Conservation (phyloP, 2,113 vertebrate species). For the Ahaetulla prasina region DNA sequence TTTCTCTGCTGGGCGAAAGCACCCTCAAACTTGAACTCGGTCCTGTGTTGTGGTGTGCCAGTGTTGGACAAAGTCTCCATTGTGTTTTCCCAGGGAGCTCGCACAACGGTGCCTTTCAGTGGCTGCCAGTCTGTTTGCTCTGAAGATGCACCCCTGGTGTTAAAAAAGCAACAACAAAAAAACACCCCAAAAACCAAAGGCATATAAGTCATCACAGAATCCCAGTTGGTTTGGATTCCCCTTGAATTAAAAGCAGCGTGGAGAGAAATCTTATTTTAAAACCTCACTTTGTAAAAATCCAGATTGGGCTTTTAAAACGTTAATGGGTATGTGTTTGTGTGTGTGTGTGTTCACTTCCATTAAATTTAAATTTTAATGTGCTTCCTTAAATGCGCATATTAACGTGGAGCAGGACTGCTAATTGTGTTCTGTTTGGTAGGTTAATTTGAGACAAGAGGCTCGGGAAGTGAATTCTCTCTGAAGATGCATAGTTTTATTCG, state of each 20-base stretch:
- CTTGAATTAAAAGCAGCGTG: background rate
- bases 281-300: background rate
- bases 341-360: background rate
- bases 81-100: slow-evolving; percentile 33
- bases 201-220: no score
- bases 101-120: slow-evolving; percentile 22
- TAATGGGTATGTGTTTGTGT: background rate
- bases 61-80: slow-evolving; percentile 38
- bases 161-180: background rate
- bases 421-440: background rate
- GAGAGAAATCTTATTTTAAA: background rate
- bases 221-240: background rate
- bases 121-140: slow-evolving; percentile 7
- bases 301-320: background rate
- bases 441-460: background rate
- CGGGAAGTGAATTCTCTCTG: background rate
- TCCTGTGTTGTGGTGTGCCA: slow-evolving; percentile 24
- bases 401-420: background rate
- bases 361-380: background rate
- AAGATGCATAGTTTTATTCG: background rate
- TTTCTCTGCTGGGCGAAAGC: slow-evolving; percentile 13
- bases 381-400: background rate
- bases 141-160: background rate
- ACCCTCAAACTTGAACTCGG: slow-evolving; percentile 19
- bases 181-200: background rate